Percentiles rank a stretch among this genome's conserved stretches.
These are phyloP conservation scores for Drosophila silvestris DNA, from an alignment of 2,888 invertebrate species.

Conservation along the genomic window DNA sequence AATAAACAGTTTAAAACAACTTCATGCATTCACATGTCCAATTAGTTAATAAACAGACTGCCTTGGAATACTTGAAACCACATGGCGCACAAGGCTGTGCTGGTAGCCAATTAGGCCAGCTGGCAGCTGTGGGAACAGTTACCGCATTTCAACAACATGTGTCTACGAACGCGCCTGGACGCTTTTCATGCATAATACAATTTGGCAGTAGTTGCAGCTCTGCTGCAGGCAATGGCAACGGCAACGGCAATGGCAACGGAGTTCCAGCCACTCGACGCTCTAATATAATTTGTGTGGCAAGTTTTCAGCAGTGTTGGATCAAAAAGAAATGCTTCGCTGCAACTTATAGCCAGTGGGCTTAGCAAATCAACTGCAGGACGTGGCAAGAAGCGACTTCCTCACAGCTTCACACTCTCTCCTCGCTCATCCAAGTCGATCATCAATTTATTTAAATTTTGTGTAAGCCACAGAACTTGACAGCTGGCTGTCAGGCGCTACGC, in stretches of 20 bases:
- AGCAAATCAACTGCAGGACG: constrained; percentile 54
- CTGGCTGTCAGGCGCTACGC: constrained; percentile 58
- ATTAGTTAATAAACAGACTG: not conserved
- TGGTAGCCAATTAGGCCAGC: not conserved
- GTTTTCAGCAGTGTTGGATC: constrained; percentile 43
- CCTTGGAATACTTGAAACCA: not conserved
- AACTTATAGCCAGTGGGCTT: constrained; percentile 42
- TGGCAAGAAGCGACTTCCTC: constrained; percentile 11
- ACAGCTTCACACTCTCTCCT: not conserved
- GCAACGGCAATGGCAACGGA: not conserved
- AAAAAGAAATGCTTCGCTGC: constrained; percentile 19
- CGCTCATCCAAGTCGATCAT: constrained; percentile 47
- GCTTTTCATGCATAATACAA: constrained; percentile 56
- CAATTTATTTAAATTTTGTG: constrained; percentile 72
- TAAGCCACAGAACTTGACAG: constrained; percentile 68
- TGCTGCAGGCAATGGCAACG: constrained; percentile 24
- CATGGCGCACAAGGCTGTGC: constrained; percentile 2
- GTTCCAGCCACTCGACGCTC: constrained; percentile 10
- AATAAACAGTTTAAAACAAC: not conserved
- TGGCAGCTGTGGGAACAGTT: constrained; percentile 38
- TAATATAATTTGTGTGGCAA: constrained; percentile 62
- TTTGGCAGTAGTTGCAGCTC: constrained; percentile 33
- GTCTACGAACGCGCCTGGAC: constrained; percentile 18
- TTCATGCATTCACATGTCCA: not conserved
- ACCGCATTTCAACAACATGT: constrained; percentile 30